phyloP scores from a whole-genome alignment of 1,140 invertebrate species.

The Orchestia grillus region DNA sequence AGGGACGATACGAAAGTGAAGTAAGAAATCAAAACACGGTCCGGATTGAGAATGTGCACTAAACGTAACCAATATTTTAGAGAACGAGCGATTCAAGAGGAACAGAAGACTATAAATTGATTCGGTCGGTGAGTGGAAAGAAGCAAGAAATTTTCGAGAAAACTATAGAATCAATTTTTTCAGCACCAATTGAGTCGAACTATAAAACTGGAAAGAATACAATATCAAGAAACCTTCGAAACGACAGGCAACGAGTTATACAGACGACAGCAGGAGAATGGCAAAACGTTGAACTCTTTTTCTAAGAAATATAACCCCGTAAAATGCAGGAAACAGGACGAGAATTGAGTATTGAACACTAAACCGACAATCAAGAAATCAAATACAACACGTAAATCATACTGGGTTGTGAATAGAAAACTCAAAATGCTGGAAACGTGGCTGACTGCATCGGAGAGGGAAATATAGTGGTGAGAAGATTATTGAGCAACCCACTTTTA shows the following conservation, averaged over 20 bases:
- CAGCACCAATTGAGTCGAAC: not conserved
- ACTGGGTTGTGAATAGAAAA: not conserved
- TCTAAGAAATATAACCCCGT: not conserved
- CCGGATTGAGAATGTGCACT: not conserved
- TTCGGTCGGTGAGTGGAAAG: not conserved
- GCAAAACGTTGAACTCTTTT: not conserved
- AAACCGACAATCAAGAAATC: not conserved
- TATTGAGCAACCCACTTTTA: too few species aligned
- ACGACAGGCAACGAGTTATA: not conserved
- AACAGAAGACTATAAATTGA: not conserved
- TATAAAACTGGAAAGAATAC: not conserved
- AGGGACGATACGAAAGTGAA: not conserved
- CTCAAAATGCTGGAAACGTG: not conserved
- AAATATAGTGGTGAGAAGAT: too few species aligned
- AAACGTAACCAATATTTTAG: not conserved
- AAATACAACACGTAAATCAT: not conserved
- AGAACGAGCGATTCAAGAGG: not conserved
- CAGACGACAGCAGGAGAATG: not conserved
- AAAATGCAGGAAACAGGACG: not conserved
- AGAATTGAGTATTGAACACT: not conserved
- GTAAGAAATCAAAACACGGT: not conserved
- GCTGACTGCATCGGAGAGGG: too few species aligned
- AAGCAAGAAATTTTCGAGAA: not conserved
- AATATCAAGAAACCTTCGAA: not conserved
- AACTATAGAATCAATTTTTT: not conserved